Conservation (phyloP, 2,888 invertebrate genomes). For the Phoenoteleia sp. region DNA sequence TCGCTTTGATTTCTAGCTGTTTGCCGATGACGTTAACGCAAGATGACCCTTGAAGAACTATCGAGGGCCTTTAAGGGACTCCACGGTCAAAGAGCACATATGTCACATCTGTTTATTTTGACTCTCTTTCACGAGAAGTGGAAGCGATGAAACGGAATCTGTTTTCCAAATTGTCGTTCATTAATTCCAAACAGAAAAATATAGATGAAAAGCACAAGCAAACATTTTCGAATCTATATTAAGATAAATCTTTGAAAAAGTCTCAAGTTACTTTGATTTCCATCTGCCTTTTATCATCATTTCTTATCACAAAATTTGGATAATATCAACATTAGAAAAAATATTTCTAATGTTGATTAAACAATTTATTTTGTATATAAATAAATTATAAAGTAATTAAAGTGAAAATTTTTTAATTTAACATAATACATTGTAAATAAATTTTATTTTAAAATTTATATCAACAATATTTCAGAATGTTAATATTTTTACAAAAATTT, state of each 20-base stretch:
- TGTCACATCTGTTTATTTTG: slow-evolving; percentile 69
- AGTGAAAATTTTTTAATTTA: too few relatives aligned
- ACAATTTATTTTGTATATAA: too few relatives aligned
- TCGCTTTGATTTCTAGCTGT: slow-evolving; percentile 67
- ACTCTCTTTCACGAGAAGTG: slow-evolving; percentile 59
- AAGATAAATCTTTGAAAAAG: background rate
- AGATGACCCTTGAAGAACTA: slow-evolving; percentile 56
- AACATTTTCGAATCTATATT: slow-evolving; percentile 10
- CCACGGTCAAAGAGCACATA: slow-evolving; percentile 62
- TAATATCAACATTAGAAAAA: too few relatives aligned
- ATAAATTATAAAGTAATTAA: too few relatives aligned
- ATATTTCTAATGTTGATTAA: too few relatives aligned
- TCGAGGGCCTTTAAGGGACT: slow-evolving; percentile 58
- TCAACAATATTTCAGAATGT: too few relatives aligned
- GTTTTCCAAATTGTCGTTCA: slow-evolving; percentile 49
- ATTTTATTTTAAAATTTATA: too few relatives aligned
- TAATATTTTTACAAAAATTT: too few relatives aligned
- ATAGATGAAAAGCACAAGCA: slow-evolving; percentile 12
- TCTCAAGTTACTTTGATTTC: too few relatives aligned
- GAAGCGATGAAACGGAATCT: slow-evolving; percentile 59
- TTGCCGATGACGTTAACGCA: slow-evolving; percentile 57
- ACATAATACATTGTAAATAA: too few relatives aligned
- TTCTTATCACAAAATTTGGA: too few relatives aligned
- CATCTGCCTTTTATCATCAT: too few relatives aligned
- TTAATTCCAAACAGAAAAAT: slow-evolving; percentile 48